Evolutionary conservation across 2,113 vertebrate species (phyloP).

Genomic region (Anolis carolinensis): DNA sequence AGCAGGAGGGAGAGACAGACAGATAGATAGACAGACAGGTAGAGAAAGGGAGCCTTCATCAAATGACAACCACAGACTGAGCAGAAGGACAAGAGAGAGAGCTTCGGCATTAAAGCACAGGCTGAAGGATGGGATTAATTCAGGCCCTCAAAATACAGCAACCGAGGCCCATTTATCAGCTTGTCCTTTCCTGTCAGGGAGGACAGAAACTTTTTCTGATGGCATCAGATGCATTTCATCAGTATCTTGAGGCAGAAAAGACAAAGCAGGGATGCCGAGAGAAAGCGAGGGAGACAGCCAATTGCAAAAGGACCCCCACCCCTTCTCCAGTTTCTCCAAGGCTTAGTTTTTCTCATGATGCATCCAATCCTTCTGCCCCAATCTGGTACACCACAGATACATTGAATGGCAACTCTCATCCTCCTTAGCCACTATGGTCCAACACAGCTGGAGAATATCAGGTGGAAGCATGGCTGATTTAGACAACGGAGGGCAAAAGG

Average conservation of each 20-base stretch:
- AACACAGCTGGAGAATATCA: background rate
- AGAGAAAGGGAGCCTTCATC: background rate
- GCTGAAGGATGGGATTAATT: conserved; percentile 20
- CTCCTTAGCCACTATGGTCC: background rate
- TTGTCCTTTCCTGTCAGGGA: conserved; percentile 55
- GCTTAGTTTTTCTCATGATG: background rate
- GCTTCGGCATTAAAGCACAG: background rate
- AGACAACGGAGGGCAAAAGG: background rate
- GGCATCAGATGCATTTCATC: conserved; percentile 49
- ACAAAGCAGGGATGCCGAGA: accelerated
- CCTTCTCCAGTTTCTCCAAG: background rate
- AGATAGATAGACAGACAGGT: background rate
- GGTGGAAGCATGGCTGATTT: background rate
- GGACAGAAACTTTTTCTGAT: conserved; percentile 52
- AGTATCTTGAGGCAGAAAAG: background rate
- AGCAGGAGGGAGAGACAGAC: background rate
- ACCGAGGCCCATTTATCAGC: conserved; percentile 53
- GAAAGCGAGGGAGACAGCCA: background rate
- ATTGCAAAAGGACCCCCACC: background rate
- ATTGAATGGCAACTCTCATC: background rate
- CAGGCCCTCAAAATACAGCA: background rate
- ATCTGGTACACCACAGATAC: background rate
- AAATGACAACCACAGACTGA: conserved; percentile 11
- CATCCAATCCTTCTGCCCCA: too few species aligned
- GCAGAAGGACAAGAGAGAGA: background rate